These are phyloP conservation scores for Pristionchus entomophagus DNA, from an alignment of 2,888 invertebrate species.

Conservation along the genomic window DNA sequence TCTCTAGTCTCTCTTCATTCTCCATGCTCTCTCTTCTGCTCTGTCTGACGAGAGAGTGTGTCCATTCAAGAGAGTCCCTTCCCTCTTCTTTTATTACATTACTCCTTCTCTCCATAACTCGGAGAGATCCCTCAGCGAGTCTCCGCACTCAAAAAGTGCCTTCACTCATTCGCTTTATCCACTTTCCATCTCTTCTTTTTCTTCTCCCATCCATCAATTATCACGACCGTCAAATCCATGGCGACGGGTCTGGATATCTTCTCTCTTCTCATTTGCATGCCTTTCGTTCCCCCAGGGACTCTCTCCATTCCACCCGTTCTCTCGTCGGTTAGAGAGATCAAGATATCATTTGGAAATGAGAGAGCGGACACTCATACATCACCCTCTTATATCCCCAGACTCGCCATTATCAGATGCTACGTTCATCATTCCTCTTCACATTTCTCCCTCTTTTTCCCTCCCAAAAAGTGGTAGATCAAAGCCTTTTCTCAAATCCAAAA, in stretches of 20 bases:
- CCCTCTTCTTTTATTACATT: constrained; percentile 26
- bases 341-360: not conserved
- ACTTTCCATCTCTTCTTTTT: not conserved
- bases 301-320: not conserved
- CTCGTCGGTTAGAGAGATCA: too few relatives aligned
- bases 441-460: not conserved
- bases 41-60: not conserved
- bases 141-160: constrained; percentile 24
- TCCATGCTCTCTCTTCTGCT: not conserved
- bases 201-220: not conserved
- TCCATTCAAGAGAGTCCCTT: not conserved
- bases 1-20: not conserved
- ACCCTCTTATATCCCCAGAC: not conserved
- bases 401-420: constrained; percentile 27
- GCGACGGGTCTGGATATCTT: not conserved
- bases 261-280: constrained; percentile 18
- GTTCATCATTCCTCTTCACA: not conserved
- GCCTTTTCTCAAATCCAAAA: not conserved
- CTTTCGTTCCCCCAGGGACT: not conserved
- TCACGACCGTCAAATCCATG: not conserved
- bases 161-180: not conserved
- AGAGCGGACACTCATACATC: not conserved
- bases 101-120: constrained; percentile 24
- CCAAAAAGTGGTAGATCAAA: not conserved
- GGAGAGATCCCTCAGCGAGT: not conserved